Evolutionary conservation across 2,888 invertebrate species (phyloP).

Genomic region (Stenodema calcarata): DNA sequence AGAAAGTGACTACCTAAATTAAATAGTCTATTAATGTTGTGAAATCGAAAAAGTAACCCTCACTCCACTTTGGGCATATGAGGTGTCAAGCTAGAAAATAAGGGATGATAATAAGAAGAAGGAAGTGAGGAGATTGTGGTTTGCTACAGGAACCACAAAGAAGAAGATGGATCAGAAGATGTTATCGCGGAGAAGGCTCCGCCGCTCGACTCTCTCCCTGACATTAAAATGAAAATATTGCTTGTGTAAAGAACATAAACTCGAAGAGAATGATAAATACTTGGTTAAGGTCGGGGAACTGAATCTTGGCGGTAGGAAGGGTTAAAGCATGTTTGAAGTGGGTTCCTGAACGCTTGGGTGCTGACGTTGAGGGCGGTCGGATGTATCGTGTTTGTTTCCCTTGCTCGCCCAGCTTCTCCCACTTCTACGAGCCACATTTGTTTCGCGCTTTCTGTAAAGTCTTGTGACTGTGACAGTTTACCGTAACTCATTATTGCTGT

Average conservation of each 20-base stretch:
- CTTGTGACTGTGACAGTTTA: no score
- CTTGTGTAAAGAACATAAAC: constrained; percentile 38
- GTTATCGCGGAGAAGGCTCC: background rate
- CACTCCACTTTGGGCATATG: no score
- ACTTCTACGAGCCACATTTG: background rate
- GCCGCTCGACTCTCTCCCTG: background rate
- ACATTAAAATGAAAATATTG: constrained; percentile 41
- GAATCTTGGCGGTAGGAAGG: background rate
- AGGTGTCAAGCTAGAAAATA: background rate
- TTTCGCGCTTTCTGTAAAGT: background rate
- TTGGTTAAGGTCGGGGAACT: background rate
- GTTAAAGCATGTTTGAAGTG: background rate
- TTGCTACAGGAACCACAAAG: background rate
- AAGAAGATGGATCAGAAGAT: constrained; percentile 28
- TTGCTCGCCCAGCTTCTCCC: background rate
- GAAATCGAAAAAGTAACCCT: no score
- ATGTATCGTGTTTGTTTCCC: background rate
- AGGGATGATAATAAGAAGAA: background rate
- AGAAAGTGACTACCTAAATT: no score
- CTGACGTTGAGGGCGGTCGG: background rate
- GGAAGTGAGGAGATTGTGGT: background rate
- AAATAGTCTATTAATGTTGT: no score
- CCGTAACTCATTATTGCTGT: no score
- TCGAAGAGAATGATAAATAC: constrained; percentile 37
- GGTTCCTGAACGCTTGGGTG: background rate